Evolutionary conservation across 2,797 vertebrate genomes (phyloP), one percentile per base, ranked within the genome.

Genomic region (Chromobotia macracanthus): DNA sequence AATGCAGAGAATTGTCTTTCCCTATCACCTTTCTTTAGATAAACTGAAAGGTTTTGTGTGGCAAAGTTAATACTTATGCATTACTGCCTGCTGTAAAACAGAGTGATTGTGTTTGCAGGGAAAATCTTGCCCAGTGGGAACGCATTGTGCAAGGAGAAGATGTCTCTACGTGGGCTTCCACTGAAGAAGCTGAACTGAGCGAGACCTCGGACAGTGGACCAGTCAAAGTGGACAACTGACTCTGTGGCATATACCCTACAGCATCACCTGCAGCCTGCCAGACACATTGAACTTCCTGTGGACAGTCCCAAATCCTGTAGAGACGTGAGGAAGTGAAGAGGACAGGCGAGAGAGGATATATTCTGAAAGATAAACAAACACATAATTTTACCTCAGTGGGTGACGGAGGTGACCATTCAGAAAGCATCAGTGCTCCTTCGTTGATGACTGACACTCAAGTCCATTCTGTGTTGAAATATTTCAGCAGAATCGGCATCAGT

Each of bases 71-170:
- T n/a, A n/a, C n/a, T n/a, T n/a, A n/a, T n/a, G n/a, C 19, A 60
- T 21, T 55, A 55, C 53, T 21, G 2, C 1, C 21, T 28, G 23
- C 10, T 60, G 13, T 60, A 60, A 60, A 11, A 23, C 56, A 25
- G 55, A 60, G 60, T 35, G 31, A 35, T 18, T 63, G 16, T 35
- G 60, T 89, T 77, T 88, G 48, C 85, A 99, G 98, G 91, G 94
- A 97, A 75, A 99, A 99, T 91, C 95, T 99, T 80, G 84, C 84
- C 84, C 97, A 99, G 81, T 99, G 98, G 97, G 97, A 99, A 89
- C 96, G 93, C 88, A 95, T 99, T 58, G 95, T 94, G 0, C 92
- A 87, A 19, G 96, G 96, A 53, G 97, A 99, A 85, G 92, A 92
- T 84, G 87, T 89, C 0, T 91, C 91, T 0, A 70, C 90, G 35